Percentiles rank a stretch among this genome's conserved stretches.
phyloP scores from a whole-genome alignment of 2,113 vertebrate species.

The Oplegnathus fasciatus region DNA sequence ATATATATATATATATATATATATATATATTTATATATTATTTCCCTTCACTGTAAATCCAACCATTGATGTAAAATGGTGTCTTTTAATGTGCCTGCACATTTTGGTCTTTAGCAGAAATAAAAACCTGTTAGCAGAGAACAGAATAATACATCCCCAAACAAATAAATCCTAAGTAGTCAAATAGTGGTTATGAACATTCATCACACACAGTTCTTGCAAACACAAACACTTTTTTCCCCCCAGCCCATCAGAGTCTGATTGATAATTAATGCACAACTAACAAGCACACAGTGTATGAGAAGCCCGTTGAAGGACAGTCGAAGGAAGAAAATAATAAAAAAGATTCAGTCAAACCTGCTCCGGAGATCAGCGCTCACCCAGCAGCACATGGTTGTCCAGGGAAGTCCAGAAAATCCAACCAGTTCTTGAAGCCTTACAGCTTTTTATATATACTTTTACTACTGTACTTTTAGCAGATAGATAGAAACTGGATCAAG shows the following conservation, averaged over 20 bases:
- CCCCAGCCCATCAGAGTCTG: background rate
- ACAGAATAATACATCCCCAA: too few species aligned
- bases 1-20: too few species aligned
- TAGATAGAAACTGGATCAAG: background rate
- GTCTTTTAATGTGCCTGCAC: too few species aligned
- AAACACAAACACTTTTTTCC: background rate
- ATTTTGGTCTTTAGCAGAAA: too few species aligned
- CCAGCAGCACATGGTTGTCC: background rate
- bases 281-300: background rate
- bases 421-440: background rate
- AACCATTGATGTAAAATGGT: too few species aligned
- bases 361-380: background rate
- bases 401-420: background rate
- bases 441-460: too few species aligned
- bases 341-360: background rate
- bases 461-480: background rate
- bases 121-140: too few species aligned
- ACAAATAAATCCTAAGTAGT: too few species aligned
- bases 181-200: too few species aligned
- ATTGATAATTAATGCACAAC: background rate
- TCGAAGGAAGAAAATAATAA: background rate
- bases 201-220: background rate
- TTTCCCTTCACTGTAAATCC: too few species aligned
- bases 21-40: too few species aligned
- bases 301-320: background rate